These are phyloP conservation scores for Ariolimax columbianus DNA, from an alignment of 2,888 invertebrate species.

Conservation along the genomic window DNA sequence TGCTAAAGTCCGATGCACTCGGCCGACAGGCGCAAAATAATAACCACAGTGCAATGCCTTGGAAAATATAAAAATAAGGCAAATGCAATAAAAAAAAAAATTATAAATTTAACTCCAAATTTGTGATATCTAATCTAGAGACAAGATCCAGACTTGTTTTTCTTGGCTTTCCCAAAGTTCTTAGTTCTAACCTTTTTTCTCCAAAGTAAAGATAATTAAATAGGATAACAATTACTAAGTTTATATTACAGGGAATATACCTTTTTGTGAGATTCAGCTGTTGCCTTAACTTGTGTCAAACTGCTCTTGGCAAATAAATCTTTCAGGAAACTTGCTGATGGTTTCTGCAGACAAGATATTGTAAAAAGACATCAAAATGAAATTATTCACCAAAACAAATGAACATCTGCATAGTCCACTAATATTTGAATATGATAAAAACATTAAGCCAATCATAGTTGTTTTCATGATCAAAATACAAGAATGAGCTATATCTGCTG, in stretches of 20 bases:
- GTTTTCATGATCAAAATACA: background rate
- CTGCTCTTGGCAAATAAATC: constrained; percentile 29
- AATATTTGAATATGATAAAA: background rate
- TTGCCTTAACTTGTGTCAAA: constrained; percentile 67
- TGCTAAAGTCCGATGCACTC: no score
- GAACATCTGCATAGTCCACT: background rate
- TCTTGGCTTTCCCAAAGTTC: no score
- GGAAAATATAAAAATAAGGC: no score
- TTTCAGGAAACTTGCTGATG: constrained; percentile 21
- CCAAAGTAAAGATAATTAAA: background rate
- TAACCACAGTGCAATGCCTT: no score
- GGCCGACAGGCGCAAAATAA: no score
- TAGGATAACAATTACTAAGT: background rate
- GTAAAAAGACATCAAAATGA: background rate
- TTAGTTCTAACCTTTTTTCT: no score
- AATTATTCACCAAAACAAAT: background rate
- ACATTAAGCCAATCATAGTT: background rate
- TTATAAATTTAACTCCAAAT: no score
- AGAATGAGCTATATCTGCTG: background rate
- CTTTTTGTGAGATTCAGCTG: constrained; percentile 69
- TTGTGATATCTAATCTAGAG: no score
- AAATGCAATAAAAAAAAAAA: no score
- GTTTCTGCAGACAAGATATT: constrained; percentile 26
- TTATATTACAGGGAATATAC: constrained; percentile 51
- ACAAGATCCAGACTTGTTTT: no score